Conservation (phyloP, 2,888 invertebrate species). For the Diarsia rubi region DNA sequence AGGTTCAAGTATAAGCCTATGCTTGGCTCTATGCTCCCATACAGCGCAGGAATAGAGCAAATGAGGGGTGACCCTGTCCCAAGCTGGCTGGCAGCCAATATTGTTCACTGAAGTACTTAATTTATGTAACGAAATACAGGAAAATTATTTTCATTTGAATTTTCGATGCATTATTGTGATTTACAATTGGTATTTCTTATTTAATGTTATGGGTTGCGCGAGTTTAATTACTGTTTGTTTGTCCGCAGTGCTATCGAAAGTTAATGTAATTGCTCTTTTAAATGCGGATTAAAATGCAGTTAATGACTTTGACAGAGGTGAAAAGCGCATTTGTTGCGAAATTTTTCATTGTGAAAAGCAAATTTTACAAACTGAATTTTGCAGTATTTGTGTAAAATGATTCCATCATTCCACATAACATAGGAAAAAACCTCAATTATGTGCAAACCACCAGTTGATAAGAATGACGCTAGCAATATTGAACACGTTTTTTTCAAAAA, state of each 20-base stretch:
- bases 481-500: background rate
- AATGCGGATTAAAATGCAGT: constrained; percentile 36
- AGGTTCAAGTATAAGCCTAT: constrained; percentile 10
- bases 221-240: constrained; percentile 57
- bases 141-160: constrained; percentile 75
- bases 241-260: constrained; percentile 29
- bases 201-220: constrained; percentile 50
- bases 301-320: constrained; percentile 30
- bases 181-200: constrained; percentile 61
- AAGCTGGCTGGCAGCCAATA: constrained; percentile 73
- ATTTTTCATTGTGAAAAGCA: background rate
- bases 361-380: background rate
- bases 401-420: background rate
- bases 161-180: constrained; percentile 66
- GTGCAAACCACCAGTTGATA: background rate
- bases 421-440: too few species aligned
- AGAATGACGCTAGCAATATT: background rate
- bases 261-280: constrained; percentile 39
- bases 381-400: background rate
- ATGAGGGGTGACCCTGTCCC: constrained; percentile 45
- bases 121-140: constrained; percentile 77
- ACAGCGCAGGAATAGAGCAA: constrained; percentile 32
- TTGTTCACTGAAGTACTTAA: constrained; percentile 72
- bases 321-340: background rate
- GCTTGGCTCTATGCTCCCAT: background rate